These are phyloP conservation scores for Pseudopleuronectes americanus DNA, from an alignment of 2,797 vertebrate species.

Conservation along the genomic window DNA sequence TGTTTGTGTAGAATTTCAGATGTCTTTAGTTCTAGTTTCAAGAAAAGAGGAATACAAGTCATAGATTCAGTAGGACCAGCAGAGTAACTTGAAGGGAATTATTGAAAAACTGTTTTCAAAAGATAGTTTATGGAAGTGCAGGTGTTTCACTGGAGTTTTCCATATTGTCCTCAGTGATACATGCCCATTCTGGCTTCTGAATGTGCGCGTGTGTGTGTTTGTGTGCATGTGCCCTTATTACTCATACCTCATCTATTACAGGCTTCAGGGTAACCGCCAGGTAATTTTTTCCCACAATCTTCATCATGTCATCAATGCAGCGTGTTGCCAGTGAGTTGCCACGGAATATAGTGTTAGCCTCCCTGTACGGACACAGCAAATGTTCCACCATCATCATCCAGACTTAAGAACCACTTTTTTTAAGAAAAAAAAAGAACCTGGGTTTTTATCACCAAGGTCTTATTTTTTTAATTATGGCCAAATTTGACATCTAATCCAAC, in stretches of 20 bases:
- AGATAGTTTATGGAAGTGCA: neutral
- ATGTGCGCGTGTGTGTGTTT: conserved; percentile 1
- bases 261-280: conserved; percentile 96
- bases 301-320: conserved; percentile 99
- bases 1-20: neutral
- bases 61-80: neutral
- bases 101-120: neutral
- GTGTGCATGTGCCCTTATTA: conserved; percentile 3
- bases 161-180: conserved; percentile 31
- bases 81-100: neutral
- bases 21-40: too few species aligned
- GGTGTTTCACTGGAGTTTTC: conserved; percentile 31
- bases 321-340: conserved; percentile 96
- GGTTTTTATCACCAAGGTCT: neutral
- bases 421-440: neutral
- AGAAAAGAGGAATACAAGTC: too few species aligned
- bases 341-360: conserved; percentile 98
- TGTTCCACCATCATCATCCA: neutral
- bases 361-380: conserved; percentile 81
- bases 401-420: neutral
- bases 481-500: neutral
- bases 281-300: conserved; percentile 97
- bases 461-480: neutral
- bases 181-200: conserved; percentile 9
- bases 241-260: conserved; percentile 93